phyloP scores from a whole-genome alignment of 1,140 invertebrate genomes.

The Cyclina sinensis region DNA sequence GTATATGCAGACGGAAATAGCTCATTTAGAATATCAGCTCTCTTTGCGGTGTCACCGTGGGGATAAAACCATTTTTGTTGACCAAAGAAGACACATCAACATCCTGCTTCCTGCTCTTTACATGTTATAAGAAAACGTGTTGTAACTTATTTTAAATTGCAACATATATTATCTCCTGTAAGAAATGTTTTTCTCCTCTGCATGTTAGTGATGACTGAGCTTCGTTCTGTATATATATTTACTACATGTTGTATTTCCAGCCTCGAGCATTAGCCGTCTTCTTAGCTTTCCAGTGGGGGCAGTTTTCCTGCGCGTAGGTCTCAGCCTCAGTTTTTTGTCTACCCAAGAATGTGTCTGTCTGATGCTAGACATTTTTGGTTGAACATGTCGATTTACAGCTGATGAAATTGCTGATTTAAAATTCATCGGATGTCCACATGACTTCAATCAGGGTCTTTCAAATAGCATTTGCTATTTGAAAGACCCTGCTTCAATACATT shows the following conservation, averaged over 20 bases:
- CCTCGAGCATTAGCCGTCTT: background rate
- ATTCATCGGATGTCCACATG: slow-evolving; percentile 9
- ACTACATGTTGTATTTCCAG: slow-evolving; percentile 9
- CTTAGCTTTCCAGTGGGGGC: too few species aligned
- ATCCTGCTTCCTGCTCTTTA: background rate
- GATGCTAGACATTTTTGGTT: slow-evolving; percentile 20
- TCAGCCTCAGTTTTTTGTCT: background rate
- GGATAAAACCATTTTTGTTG: background rate
- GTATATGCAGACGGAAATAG: background rate
- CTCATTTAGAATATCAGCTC: slow-evolving; percentile 1
- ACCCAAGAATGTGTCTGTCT: slow-evolving; percentile 31
- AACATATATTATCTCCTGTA: background rate
- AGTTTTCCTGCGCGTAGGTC: background rate
- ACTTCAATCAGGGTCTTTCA: too few species aligned
- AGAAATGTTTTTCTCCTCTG: background rate
- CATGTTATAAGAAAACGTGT: background rate
- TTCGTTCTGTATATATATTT: background rate
- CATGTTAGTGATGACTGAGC: too few species aligned
- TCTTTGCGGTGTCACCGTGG: background rate
- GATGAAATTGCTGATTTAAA: slow-evolving; percentile 12
- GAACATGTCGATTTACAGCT: background rate
- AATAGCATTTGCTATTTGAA: too few species aligned
- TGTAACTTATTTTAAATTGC: background rate
- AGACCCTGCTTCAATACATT: too few species aligned
- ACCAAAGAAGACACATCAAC: background rate